Percentiles rank a stretch among this genome's conserved stretches.
phyloP scores from a whole-genome alignment of 2,888 invertebrate species.

The Epinotia brunnichana region DNA sequence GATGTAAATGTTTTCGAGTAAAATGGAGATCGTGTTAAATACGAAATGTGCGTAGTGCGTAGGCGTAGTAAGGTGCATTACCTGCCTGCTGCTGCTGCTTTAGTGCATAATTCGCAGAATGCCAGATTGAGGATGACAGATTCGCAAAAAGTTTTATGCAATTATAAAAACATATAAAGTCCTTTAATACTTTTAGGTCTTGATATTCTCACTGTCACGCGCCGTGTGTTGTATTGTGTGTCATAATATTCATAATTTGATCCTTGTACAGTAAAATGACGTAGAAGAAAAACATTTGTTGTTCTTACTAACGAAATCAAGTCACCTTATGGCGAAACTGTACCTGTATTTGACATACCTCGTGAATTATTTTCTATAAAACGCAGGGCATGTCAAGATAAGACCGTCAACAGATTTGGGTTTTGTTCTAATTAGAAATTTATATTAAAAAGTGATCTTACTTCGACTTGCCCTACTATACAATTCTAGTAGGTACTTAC shows the following conservation, averaged over 20 bases:
- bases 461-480: slow-evolving; percentile 5
- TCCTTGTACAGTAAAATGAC: no score
- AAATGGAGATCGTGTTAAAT: not conserved
- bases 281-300: not conserved
- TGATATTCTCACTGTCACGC: no score
- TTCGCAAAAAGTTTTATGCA: not conserved
- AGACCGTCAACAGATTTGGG: slow-evolving; percentile 1
- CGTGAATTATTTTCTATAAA: not conserved
- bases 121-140: not conserved
- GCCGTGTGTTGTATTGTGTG: no score
- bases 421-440: not conserved
- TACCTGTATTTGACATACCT: slow-evolving; percentile 3
- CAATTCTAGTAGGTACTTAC: slow-evolving; percentile 44
- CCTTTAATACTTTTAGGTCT: no score
- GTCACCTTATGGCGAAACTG: not conserved
- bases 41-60: not conserved
- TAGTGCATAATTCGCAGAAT: not conserved
- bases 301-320: not conserved
- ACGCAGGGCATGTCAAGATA: slow-evolving; percentile 15
- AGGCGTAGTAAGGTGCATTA: not conserved
- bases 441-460: slow-evolving; percentile 3
- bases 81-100: not conserved
- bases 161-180: no score
- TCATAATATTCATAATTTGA: not conserved
- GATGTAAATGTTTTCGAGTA: not conserved